These are phyloP conservation scores for Chrysopilus asiliformis DNA, from an alignment of 2,888 invertebrate species.

Conservation along the genomic window DNA sequence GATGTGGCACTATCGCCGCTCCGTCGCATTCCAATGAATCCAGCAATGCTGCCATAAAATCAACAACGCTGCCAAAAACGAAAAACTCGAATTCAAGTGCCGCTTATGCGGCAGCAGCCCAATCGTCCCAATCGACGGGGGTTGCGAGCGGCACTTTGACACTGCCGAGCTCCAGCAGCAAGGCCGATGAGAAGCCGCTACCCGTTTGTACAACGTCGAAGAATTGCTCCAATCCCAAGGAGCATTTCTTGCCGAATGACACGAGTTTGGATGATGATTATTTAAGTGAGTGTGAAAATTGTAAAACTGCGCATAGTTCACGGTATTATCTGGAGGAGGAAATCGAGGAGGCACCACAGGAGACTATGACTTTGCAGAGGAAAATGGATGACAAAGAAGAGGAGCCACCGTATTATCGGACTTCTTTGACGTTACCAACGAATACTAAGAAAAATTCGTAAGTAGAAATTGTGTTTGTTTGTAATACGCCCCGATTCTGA, in stretches of 20 bases:
- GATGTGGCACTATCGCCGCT: slow-evolving; percentile 2
- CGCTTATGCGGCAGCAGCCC: not conserved
- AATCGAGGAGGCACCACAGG: slow-evolving; percentile 42
- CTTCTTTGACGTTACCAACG: slow-evolving; percentile 50
- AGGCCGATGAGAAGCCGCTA: slow-evolving; percentile 20
- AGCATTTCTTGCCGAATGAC: slow-evolving; percentile 36
- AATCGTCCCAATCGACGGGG: not conserved
- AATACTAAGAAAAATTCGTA: slow-evolving; percentile 40
- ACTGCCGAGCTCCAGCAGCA: not conserved
- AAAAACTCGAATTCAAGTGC: slow-evolving; percentile 1
- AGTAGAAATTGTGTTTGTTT: slow-evolving; percentile 15
- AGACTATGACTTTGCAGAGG: slow-evolving; percentile 56
- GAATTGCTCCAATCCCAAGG: slow-evolving; percentile 36
- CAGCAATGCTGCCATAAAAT: slow-evolving; percentile 1
- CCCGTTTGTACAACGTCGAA: slow-evolving; percentile 37
- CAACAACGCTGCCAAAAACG: slow-evolving; percentile 8
- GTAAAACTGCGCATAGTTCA: slow-evolving; percentile 61
- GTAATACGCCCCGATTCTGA: not conserved
- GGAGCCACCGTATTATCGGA: slow-evolving; percentile 44
- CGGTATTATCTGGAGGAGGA: slow-evolving; percentile 47
- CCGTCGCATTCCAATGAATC: slow-evolving; percentile 1
- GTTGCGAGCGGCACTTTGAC: too few relatives aligned
- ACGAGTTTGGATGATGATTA: slow-evolving; percentile 51
- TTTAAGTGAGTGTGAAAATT: slow-evolving; percentile 74
- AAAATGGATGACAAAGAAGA: slow-evolving; percentile 35